These are phyloP conservation scores for Drosophila pseudotakahashii DNA, from an alignment of 2,888 invertebrate genomes.

Conservation along the genomic window DNA sequence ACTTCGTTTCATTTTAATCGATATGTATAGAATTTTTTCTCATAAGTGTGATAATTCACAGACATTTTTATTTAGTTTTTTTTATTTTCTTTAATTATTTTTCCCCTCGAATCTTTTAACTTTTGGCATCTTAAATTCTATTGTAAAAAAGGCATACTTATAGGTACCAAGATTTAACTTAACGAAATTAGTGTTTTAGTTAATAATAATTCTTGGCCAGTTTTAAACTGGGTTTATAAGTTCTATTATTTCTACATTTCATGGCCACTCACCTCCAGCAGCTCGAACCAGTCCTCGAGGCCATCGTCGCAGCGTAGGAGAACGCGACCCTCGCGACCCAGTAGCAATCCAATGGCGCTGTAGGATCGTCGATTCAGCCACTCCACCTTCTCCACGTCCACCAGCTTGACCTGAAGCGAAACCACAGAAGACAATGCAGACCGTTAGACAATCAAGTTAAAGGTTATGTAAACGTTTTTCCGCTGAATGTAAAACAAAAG, in stretches of 20 bases:
- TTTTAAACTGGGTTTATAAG: neutral
- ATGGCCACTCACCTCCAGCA: constrained; percentile 85
- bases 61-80: no score
- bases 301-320: constrained; percentile 85
- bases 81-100: no score
- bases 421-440: constrained; percentile 39
- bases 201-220: no score
- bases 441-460: constrained; percentile 53
- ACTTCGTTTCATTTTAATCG: no score
- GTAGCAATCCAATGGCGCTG: constrained; percentile 86
- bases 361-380: constrained; percentile 88
- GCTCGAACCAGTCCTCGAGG: constrained; percentile 88
- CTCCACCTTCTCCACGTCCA: constrained; percentile 88
- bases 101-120: no score
- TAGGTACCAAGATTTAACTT: neutral
- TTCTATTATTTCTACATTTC: neutral
- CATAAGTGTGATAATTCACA: no score
- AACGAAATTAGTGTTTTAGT: neutral
- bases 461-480: constrained; percentile 54
- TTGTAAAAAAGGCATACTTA: no score
- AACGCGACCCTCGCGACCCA: constrained; percentile 85
- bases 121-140: no score
- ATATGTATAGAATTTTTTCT: no score
- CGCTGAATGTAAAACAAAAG: constrained; percentile 16
- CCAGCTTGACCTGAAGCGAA: constrained; percentile 85